Base-by-base conservation (phyloP, 2,113 vertebrate species). In the Sphyrna mokarran region DNA sequence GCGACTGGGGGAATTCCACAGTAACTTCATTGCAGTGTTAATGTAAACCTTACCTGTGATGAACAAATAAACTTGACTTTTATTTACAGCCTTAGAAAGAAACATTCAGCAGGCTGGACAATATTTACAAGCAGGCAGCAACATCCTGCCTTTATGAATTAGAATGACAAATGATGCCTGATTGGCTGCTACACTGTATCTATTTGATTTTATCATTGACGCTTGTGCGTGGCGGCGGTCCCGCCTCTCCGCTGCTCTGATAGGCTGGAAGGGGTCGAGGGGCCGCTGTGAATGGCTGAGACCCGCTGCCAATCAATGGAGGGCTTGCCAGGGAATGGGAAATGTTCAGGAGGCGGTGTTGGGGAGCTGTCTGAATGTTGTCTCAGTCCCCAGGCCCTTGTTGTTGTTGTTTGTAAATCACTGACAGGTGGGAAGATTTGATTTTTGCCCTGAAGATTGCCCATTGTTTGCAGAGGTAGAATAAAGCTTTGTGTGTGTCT, bases 381-480 rank as follows among this genome's bases (percentile, higher is more conserved):
- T 43, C 33, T 76, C 33, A 33, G 33, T 48, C 23, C 26, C 9
- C 54, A 58, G 87, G 58, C 87, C 63, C 22, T 89, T 37, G n/a
- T 29, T n/a, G n/a, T 43, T 58, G 48, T 54, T n/a, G 29, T 72
- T 76, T 93, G 89, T 29, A 93, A 93, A 66, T 66, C 61, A 93
- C 89, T 93, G 89, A 61, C 87, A 37, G 33, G 61, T n/a, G 89
- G 33, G 33, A 61, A 61, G 87, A 91, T 91, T 63, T 93, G 61
- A 37, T 68, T 93, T 93, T 93, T 66, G 89, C 10, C 33, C 89
- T 66, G 89, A 93, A n/a, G 89, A 93, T 93, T 61, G 29, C 8
- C 54, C 83, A 43, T 86, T 93, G 33, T 93, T 66, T 93, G 89
- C 89, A 93, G 89, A 93, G 89, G 89, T 91, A 91, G 87, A 61